Evolutionary conservation across 2,113 vertebrate genomes (phyloP).

Genomic region (Montifringilla adamsi): DNA sequence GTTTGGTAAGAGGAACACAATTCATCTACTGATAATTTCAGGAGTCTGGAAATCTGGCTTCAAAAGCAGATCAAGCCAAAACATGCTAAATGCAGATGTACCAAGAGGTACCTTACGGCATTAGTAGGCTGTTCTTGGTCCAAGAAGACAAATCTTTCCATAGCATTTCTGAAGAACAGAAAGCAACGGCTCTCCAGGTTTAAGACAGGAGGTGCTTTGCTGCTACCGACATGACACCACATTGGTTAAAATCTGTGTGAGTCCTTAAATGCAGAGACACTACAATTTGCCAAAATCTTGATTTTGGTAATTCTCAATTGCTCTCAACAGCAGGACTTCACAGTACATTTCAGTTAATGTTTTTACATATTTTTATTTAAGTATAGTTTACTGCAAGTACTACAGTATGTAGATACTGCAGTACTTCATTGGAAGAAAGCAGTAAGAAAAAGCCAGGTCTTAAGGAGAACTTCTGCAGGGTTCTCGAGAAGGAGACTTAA

Average conservation of each 20-base stretch:
- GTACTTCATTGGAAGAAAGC: not conserved
- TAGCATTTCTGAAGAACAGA: conserved; percentile 27
- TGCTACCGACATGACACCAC: not conserved
- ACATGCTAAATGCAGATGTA: not conserved
- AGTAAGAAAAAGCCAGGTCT: not conserved
- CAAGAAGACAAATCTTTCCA: not conserved
- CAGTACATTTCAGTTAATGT: not conserved
- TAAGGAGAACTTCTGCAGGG: not conserved
- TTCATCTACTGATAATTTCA: not conserved
- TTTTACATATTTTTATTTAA: not conserved
- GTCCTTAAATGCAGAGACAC: not conserved
- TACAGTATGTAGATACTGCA: not conserved
- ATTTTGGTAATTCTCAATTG: not conserved
- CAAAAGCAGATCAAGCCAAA: conserved; percentile 10
- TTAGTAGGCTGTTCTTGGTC: not conserved
- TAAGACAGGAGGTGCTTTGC: not conserved
- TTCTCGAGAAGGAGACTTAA: not conserved
- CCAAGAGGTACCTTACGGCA: not conserved
- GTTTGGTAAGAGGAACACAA: not conserved
- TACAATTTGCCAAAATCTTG: not conserved
- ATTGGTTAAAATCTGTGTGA: not conserved
- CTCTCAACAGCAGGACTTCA: not conserved
- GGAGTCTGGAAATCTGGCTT: not conserved
- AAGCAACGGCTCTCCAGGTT: not conserved
- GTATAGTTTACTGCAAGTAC: not conserved